phyloP scores from a whole-genome alignment of 2,797 vertebrate genomes.

The Telmatherina bonti region DNA sequence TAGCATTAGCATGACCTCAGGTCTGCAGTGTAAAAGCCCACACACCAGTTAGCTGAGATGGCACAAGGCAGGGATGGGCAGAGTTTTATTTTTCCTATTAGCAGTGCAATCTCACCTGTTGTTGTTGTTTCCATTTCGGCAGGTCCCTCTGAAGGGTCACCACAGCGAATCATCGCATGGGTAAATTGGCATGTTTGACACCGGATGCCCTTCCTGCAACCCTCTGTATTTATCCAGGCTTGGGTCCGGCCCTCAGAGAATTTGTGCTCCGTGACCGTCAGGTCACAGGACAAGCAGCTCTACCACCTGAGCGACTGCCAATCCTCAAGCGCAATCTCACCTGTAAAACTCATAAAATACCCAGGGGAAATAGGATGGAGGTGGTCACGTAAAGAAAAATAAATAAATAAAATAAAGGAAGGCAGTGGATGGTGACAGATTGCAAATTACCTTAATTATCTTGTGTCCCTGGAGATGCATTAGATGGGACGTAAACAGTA shows the following conservation, averaged over 20 bases:
- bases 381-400: too few relatives aligned
- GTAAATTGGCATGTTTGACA: too few relatives aligned
- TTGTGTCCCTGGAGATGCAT: constrained; percentile 36
- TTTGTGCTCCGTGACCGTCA: too few relatives aligned
- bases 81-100: background rate
- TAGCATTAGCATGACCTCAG: constrained; percentile 15
- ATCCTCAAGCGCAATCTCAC: background rate
- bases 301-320: too few relatives aligned
- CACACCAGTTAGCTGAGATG: background rate
- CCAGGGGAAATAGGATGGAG: background rate
- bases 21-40: constrained; percentile 13
- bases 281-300: too few relatives aligned
- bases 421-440: constrained; percentile 39
- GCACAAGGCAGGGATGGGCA: background rate
- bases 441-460: constrained; percentile 58
- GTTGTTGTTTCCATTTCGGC: too few relatives aligned
- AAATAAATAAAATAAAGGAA: background rate
- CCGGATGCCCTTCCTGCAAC: too few relatives aligned
- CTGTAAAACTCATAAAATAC: constrained; percentile 19
- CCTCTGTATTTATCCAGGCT: too few relatives aligned
- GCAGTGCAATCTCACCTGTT: too few relatives aligned
- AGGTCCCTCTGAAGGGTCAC: too few relatives aligned
- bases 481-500: constrained; percentile 35
- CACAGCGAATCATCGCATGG: too few relatives aligned
- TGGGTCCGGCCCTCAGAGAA: too few relatives aligned